Evolutionary conservation across 2,113 vertebrate species (phyloP).

Genomic region (Rhabdornis inornatus): DNA sequence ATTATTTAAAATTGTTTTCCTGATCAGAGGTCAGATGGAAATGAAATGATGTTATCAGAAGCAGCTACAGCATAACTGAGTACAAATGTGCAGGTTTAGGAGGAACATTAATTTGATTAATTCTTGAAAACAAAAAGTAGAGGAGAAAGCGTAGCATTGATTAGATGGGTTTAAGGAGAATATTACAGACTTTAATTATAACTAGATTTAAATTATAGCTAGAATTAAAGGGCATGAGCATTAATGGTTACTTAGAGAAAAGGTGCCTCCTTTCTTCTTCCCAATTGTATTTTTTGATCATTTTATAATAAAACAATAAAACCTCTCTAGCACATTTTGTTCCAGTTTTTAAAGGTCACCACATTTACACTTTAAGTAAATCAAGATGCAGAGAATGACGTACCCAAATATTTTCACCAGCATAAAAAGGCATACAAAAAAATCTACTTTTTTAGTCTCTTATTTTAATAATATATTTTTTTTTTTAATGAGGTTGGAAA

Average conservation of each 20-base stretch:
- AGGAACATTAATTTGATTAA: not conserved
- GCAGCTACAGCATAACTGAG: not conserved
- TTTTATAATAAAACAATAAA: conserved; percentile 22
- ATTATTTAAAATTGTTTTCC: conserved; percentile 10
- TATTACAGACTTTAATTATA: not conserved
- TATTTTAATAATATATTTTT: not conserved
- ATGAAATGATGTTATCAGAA: not conserved
- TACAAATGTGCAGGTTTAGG: not conserved
- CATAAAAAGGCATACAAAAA: not conserved
- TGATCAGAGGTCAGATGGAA: not conserved
- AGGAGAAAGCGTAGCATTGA: not conserved
- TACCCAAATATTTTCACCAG: not conserved
- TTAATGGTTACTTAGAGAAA: not conserved
- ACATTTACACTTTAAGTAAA: conserved; percentile 25
- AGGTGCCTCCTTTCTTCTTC: not conserved
- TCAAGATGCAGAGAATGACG: conserved; percentile 25
- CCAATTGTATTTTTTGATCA: not conserved
- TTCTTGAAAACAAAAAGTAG: not conserved
- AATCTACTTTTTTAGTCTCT: not conserved
- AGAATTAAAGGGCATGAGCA: not conserved
- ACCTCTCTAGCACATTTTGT: not conserved
- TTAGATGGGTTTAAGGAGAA: not conserved
- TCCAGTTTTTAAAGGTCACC: conserved; percentile 26
- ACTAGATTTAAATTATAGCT: not conserved
- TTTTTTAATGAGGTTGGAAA: not conserved